These are phyloP conservation scores for Pollimyrus isidori DNA, from an alignment of 2,113 vertebrate genomes.

Conservation along the genomic window DNA sequence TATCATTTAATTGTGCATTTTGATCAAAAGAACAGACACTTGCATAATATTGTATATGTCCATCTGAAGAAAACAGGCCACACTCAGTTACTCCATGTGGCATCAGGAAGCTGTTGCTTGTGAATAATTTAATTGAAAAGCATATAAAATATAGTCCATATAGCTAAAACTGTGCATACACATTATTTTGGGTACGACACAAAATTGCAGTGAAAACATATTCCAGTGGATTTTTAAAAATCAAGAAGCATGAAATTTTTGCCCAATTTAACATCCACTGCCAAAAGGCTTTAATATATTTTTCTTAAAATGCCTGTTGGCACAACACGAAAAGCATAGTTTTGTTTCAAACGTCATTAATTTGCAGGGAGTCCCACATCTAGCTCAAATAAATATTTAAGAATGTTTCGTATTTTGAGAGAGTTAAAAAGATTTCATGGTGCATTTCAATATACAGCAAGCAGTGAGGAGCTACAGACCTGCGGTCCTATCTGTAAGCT, in stretches of 20 bases:
- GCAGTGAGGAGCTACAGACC: slow-evolving; percentile 14
- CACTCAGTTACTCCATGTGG: not conserved
- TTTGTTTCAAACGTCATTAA: slow-evolving; percentile 2
- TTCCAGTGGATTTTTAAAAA: slow-evolving; percentile 14
- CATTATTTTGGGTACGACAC: slow-evolving; percentile 13
- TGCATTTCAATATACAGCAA: slow-evolving; percentile 30
- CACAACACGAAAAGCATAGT: not conserved
- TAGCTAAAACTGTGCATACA: slow-evolving; percentile 15
- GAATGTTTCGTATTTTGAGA: slow-evolving; percentile 26
- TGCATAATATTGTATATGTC: not conserved
- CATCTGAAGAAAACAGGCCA: not conserved
- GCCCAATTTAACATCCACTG: slow-evolving; percentile 7
- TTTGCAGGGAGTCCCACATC: not conserved
- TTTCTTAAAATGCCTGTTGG: not conserved
- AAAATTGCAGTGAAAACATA: not conserved
- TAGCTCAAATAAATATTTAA: slow-evolving; percentile 46
- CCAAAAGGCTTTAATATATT: slow-evolving; percentile 12
- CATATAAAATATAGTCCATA: slow-evolving; percentile 30
- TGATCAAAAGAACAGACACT: not conserved
- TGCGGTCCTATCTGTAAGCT: not conserved
- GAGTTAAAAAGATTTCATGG: slow-evolving; percentile 32
- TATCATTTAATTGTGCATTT: not conserved
- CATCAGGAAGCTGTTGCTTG: not conserved
- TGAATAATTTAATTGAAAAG: slow-evolving; percentile 41
- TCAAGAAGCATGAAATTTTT: not conserved